Conservation (phyloP, 2,113 vertebrate species). For the Symphodus melops region DNA sequence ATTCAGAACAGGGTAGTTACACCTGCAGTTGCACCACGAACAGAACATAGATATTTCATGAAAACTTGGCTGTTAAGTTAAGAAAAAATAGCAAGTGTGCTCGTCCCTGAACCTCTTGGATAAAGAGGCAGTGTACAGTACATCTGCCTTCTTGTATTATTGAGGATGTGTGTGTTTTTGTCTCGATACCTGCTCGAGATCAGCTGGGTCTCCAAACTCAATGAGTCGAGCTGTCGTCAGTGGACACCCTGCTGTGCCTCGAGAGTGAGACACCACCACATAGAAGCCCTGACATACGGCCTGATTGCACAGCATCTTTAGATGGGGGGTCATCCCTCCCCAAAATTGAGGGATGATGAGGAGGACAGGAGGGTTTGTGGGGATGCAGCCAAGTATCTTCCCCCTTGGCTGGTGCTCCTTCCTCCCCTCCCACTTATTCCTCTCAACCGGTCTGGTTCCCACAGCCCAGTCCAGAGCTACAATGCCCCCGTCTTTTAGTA, state of each 20-base stretch:
- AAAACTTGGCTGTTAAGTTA: too few relatives aligned
- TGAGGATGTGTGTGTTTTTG: not conserved
- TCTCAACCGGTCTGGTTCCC: conserved; percentile 55
- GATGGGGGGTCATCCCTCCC: conserved; percentile 83
- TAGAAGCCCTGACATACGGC: conserved; percentile 85
- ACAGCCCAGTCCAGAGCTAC: conserved; percentile 89
- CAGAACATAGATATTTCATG: too few relatives aligned
- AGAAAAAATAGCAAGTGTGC: too few relatives aligned
- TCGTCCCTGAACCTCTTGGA: too few relatives aligned
- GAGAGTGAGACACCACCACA: conserved; percentile 85
- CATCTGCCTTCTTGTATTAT: not conserved
- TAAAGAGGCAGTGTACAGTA: too few relatives aligned
- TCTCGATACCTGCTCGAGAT: conserved; percentile 81
- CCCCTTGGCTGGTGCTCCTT: conserved; percentile 43
- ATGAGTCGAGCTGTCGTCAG: conserved; percentile 82
- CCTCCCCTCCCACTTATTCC: conserved; percentile 49
- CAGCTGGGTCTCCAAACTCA: conserved; percentile 87
- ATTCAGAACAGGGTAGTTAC: too few relatives aligned
- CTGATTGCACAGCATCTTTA: conserved; percentile 82
- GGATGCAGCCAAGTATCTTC: conserved; percentile 40
- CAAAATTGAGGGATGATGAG: conserved; percentile 87
- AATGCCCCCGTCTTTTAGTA: conserved; percentile 83
- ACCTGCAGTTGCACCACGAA: too few relatives aligned
- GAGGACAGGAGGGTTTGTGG: conserved; percentile 75
- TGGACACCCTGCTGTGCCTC: conserved; percentile 84